Evolutionary conservation across 2,888 invertebrate genomes (phyloP), one percentile per base, ranked within the genome.

Genomic region (Homarus gammarus): DNA sequence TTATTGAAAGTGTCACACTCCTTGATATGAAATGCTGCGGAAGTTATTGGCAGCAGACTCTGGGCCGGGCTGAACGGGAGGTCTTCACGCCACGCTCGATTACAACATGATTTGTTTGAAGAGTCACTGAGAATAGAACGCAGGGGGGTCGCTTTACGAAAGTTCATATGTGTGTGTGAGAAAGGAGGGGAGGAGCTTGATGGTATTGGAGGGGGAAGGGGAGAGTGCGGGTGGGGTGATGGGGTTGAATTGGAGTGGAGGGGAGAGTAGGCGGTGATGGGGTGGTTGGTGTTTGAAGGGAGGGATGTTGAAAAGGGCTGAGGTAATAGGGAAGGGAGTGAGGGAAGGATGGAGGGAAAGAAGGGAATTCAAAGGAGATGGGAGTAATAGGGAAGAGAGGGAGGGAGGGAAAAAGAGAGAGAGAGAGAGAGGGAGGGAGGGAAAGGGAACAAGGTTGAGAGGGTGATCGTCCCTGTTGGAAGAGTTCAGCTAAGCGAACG

Each of bases 21-120:
- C 77, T 85, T 78, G 77, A 85, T 85, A 85, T 44, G 85, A 85
- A 85, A 85, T 85, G 85, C 78, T 64, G 77, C 77, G 85, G 85
- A 85, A 85, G 85, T 49, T 72, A 83, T 83, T 68, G 31, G 82
- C 82, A 3, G 64, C 18, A 22, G 64, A 18, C 64, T 70, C 31
- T 18, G 70, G 40, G 72, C 31, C 56, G 12, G 78, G 61, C 61
- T 12, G 79, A 64, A 61, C 36, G 27, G 61, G 79, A n/a, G n/a
- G 8, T n/a, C 22, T 61, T 79, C 61, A 61, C 79, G 64, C 79
- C 79, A n/a, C 61, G 61, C 64, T 44, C 79, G 79, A 79, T 79
- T 79, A 79, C 64, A 79, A 61, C 79, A 61, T 79, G 79, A 79
- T 79, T 79, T 79, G 79, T 79, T 79, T 36, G 61, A 64, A 64